phyloP scores from a whole-genome alignment of 1,140 invertebrate species.

The Drosophila sucinea region DNA sequence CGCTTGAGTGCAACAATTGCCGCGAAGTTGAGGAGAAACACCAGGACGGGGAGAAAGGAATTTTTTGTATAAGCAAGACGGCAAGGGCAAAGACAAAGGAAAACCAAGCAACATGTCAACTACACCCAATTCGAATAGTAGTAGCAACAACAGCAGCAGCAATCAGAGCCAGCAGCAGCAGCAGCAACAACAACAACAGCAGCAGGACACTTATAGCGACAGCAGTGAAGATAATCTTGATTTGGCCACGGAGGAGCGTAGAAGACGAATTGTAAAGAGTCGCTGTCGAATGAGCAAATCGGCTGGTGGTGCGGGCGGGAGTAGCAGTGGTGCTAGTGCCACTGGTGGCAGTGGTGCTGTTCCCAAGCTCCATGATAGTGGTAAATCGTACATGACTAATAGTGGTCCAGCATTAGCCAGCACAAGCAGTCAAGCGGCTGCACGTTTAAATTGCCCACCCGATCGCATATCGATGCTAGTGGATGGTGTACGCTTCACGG shows the following conservation, averaged over 20 bases:
- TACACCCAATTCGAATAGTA: constrained; percentile 74
- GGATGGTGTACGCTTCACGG: constrained; percentile 95
- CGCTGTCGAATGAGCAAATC: constrained; percentile 77
- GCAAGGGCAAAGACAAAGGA: background rate
- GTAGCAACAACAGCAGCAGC: constrained; percentile 69
- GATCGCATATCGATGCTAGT: constrained; percentile 93
- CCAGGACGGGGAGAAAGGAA: background rate
- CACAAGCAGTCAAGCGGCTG: constrained; percentile 39
- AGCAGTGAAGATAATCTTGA: constrained; percentile 87
- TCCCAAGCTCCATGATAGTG: constrained; percentile 58
- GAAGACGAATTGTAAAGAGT: constrained; percentile 87
- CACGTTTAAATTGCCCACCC: constrained; percentile 44
- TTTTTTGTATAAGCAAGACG: background rate
- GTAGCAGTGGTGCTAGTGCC: constrained; percentile 24
- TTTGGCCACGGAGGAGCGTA: constrained; percentile 85
- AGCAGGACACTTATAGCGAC: constrained; percentile 84
- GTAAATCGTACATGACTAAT: constrained; percentile 32
- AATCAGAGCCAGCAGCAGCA: constrained; percentile 48
- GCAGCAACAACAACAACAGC: constrained; percentile 42
- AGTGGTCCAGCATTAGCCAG: constrained; percentile 10
- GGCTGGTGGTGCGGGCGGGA: constrained; percentile 37
- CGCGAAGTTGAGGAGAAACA: background rate
- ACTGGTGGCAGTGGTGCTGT: constrained; percentile 59
- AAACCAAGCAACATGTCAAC: constrained; percentile 72
- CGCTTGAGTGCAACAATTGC: background rate